These are phyloP conservation scores for Chaetodon trifasciatus DNA, from an alignment of 2,797 vertebrate species.

Conservation along the genomic window DNA sequence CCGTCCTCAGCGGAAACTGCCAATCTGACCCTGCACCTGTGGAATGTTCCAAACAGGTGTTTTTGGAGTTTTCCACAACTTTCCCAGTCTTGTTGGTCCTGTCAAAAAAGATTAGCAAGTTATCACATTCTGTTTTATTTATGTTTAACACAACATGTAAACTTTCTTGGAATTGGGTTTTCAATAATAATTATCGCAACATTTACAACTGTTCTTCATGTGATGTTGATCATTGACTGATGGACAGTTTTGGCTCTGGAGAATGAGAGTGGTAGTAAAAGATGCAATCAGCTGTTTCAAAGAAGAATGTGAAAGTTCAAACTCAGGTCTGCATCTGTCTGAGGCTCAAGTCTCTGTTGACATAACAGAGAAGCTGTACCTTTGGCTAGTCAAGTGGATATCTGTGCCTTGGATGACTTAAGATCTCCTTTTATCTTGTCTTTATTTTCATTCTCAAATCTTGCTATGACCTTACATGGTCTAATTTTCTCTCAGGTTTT, in stretches of 20 bases:
- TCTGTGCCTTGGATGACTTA: slow-evolving; percentile 13
- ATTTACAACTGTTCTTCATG: slow-evolving; percentile 1
- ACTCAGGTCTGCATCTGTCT: slow-evolving; percentile 56
- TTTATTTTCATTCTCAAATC: slow-evolving; percentile 33
- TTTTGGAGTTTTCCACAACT: too few species aligned
- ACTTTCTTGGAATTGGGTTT: too few species aligned
- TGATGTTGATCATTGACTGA: not conserved
- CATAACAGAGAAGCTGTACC: slow-evolving; percentile 67
- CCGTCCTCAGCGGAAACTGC: slow-evolving; percentile 40
- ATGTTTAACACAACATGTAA: too few species aligned
- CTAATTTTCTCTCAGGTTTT: slow-evolving; percentile 13
- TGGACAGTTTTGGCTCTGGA: not conserved
- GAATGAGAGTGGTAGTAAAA: slow-evolving; percentile 11
- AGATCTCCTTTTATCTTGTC: slow-evolving; percentile 28
- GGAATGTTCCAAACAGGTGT: too few species aligned
- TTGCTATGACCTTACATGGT: slow-evolving; percentile 2
- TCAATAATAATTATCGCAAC: not conserved
- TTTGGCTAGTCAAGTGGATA: slow-evolving; percentile 48
- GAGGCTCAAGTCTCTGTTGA: slow-evolving; percentile 72
- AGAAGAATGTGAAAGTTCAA: slow-evolving; percentile 60
- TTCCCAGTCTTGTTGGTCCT: too few species aligned
- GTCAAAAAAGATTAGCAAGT: too few species aligned
- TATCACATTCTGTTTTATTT: too few species aligned
- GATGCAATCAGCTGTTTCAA: slow-evolving; percentile 24
- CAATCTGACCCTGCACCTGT: not conserved